Evolutionary conservation across 2,888 invertebrate species (phyloP), one percentile per base, ranked within the genome.

Genomic region (Margaritifera margaritifera): DNA sequence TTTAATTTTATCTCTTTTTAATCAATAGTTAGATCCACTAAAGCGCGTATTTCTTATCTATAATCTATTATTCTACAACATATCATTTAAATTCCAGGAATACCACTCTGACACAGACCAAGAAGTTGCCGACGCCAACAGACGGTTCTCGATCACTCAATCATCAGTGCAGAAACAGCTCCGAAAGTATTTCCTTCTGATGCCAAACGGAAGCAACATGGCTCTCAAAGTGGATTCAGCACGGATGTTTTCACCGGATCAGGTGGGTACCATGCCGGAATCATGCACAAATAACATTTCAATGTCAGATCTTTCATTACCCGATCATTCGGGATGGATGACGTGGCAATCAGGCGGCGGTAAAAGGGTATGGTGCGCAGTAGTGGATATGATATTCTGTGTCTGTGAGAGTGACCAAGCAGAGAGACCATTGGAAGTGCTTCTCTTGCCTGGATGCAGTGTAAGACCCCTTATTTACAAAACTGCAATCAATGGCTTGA

Each of bases 301-400:
- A 11, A 77, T 80, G 71, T 66, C 77, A 22, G 84, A 83, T 59
- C 68, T 84, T 19, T 76, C 77, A 50, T 74, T 77, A 56, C 76
- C 82, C 8, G 85, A 86, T 69, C 75, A 78, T 27, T 63, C 79
- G 19, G 86, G 85, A 4, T 85, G 85, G 85, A 72, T 86, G n/a
- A 72, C 75, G 56, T 84, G 86, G 70, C 82, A 83, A 62, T 72
- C 77, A 58, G 75, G 71, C 59, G 68, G 76, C 52, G 69, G 61
- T 62, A 72, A 74, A 65, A 42, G 42, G 42, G 81, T 83, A 4
- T 86, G 85, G 85, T 81, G 84, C 68, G 79, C 83, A 8, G 72
- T 85, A 18, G 80, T 81, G 11, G 84, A 84, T 56, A 83, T 84
- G 80, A 57, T 83, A 53, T 81, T 86, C 55, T 85, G 85, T 70